Evolutionary conservation across 1,140 invertebrate genomes (phyloP), one percentile per base, ranked within the genome.

Genomic region (Stenopsyche tienmushanensis): DNA sequence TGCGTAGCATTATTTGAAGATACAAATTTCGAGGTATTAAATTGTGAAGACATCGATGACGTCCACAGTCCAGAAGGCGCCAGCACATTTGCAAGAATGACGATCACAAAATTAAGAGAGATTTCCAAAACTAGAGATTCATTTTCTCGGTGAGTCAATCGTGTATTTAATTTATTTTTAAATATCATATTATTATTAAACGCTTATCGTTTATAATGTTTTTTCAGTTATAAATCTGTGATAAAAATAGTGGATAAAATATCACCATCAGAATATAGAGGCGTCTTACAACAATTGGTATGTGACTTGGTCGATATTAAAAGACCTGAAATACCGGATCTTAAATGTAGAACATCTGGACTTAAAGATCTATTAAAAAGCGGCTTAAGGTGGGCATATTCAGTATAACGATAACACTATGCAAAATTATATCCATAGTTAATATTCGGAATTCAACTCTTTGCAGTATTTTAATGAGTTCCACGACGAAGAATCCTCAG

Each of bases 1-100:
- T 79, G 78, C 15, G 78, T 80, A 21, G 85, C 85, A 39, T 76
- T 88, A 67, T 82, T 83, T 45, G 84, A 89, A 69, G 86, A 88
- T 65, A 78, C 79, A 9, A 77, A 81, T 67, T 72, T 41, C 3
- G 15, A 79, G 21, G 72, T 72, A 10, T 17, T 49, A 0, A 72
- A 72, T 42, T 70, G 64, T 10, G 73, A 74, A 13, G 54, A 71
- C 1, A 65, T 54, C 1, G 65, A 72, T 24, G 18, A 72, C 72
- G 5, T 72, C 72, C 1, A 73, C 10, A 53, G 76, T 0, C 74
- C 72, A 0, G 78, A 80, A 49, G 72, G 75, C 10, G 77, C 77
- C 34, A 72, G 73, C 8, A 66, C 69, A 3, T 73, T 78, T 10
- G 71, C 78, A 0, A 71, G 72, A 10, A 72, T 70, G n/a, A 67